These are phyloP conservation scores for Mormyrops attenuatus DNA, from an alignment of 2,797 vertebrate species.

Conservation along the genomic window DNA sequence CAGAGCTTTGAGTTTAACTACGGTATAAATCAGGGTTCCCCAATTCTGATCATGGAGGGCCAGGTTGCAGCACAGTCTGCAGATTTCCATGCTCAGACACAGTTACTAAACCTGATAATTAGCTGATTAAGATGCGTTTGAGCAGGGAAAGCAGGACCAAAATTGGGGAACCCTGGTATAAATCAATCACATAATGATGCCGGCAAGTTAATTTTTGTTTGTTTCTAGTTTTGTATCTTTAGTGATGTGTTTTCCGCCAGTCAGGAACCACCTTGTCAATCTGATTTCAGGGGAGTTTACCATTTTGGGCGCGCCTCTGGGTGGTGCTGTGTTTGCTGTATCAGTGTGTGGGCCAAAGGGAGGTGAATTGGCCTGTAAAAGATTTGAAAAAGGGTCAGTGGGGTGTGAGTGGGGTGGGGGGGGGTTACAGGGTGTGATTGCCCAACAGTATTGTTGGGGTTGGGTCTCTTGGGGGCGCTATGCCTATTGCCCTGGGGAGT, in stretches of 20 bases:
- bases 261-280: not conserved
- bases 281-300: not conserved
- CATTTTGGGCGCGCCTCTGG: not conserved
- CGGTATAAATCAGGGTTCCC: not conserved
- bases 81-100: not conserved
- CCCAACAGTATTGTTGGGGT: constrained; percentile 6
- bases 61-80: not conserved
- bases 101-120: not conserved
- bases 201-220: not conserved
- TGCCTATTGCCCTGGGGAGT: constrained; percentile 13
- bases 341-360: not conserved
- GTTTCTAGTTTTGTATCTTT: not conserved
- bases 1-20: not conserved
- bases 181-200: not conserved
- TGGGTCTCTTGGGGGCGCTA: constrained; percentile 24
- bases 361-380: not conserved
- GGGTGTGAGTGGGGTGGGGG: not conserved
- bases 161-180: not conserved
- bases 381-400: not conserved
- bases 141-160: not conserved
- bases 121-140: not conserved
- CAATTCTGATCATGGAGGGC: not conserved
- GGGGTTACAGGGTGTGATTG: not conserved
- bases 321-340: not conserved
- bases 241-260: not conserved